A percentile compares a stretch with the other conserved stretches of the same genome.
These are phyloP conservation scores for Hyposoter didymator DNA, from an alignment of 2,888 invertebrate genomes.

Conservation along the genomic window DNA sequence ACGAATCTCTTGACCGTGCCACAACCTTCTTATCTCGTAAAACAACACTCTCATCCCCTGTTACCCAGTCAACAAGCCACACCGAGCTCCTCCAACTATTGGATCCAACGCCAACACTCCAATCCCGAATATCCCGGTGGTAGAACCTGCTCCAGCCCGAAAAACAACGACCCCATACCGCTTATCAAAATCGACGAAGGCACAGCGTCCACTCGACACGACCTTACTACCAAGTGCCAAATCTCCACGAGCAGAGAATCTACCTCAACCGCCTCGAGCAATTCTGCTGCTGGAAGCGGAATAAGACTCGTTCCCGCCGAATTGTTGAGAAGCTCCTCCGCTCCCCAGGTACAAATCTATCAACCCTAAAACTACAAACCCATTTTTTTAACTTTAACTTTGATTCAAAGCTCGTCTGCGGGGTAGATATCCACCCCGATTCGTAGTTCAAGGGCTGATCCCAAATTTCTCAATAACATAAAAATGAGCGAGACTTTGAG, in stretches of 20 bases:
- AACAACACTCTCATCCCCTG: conserved; percentile 89
- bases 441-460: too few species aligned
- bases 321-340: conserved; percentile 87
- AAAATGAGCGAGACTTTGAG: not conserved
- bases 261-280: conserved; percentile 67
- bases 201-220: conserved; percentile 30
- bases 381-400: not conserved
- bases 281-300: conserved; percentile 73
- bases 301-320: conserved; percentile 86
- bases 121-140: conserved; percentile 83
- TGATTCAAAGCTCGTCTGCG: too few species aligned
- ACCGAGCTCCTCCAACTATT: conserved; percentile 76
- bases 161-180: conserved; percentile 78
- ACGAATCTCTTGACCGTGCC: conserved; percentile 87
- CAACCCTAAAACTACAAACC: not conserved
- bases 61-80: conserved; percentile 86
- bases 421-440: too few species aligned
- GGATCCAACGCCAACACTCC: conserved; percentile 85
- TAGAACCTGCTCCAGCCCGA: conserved; percentile 78
- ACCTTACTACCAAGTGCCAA: conserved; percentile 9
- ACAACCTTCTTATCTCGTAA: conserved; percentile 86
- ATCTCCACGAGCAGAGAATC: conserved; percentile 68
- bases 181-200: conserved; percentile 79
- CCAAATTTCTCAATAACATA: not conserved
- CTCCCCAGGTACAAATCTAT: conserved; percentile 86